Evolutionary conservation across 2,797 vertebrate species (phyloP).

Genomic region (Valencia hispanica): DNA sequence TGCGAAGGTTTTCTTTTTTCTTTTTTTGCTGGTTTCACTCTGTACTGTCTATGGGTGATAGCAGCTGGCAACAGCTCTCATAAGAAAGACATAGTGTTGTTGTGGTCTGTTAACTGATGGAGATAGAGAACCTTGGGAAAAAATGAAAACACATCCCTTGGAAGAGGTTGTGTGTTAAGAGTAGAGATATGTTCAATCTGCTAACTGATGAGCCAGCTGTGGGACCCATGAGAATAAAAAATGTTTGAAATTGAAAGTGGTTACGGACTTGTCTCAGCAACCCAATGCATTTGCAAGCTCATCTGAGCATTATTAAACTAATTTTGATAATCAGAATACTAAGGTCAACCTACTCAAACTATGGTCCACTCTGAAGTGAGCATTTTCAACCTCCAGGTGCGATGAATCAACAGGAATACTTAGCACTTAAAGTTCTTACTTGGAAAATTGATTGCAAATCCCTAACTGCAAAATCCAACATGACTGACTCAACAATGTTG

Average conservation of each 20-base stretch:
- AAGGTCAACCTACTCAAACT: not conserved
- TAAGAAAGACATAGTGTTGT: not conserved
- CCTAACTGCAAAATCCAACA: not conserved
- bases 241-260: not conserved
- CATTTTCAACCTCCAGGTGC: not conserved
- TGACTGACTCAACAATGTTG: too few species aligned
- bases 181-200: not conserved
- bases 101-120: not conserved
- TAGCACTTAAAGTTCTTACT: not conserved
- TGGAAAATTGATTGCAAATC: not conserved
- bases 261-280: not conserved
- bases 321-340: not conserved
- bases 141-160: not conserved
- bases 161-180: constrained; percentile 1
- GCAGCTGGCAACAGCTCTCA: not conserved
- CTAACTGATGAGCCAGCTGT: not conserved
- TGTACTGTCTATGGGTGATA: not conserved
- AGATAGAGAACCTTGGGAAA: not conserved
- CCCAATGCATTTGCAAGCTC: not conserved
- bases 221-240: not conserved
- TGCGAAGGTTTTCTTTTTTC: not conserved
- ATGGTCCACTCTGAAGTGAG: not conserved
- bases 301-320: not conserved
- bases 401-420: not conserved
- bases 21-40: not conserved